Percentiles rank a stretch among this genome's conserved stretches.
phyloP scores from a whole-genome alignment of 1,140 invertebrate genomes.

The Drosophila malerkotliana region DNA sequence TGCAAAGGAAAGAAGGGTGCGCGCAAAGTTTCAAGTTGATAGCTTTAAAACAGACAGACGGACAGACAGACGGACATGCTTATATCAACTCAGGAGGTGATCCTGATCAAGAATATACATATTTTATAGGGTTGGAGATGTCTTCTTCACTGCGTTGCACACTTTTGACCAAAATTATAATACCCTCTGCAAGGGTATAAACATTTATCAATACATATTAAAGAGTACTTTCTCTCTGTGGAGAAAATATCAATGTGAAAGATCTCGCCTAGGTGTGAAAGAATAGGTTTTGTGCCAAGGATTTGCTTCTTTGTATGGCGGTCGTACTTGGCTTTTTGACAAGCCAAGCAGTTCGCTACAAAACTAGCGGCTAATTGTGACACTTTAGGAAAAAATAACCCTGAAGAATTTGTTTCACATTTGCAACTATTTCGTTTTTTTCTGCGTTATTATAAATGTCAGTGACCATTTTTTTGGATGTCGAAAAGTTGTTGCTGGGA shows the following conservation, averaged over 20 bases:
- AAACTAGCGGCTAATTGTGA: slow-evolving; percentile 2
- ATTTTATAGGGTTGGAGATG: too few relatives aligned
- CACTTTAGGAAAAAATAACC: slow-evolving; percentile 10
- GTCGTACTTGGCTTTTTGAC: slow-evolving; percentile 12
- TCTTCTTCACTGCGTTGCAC: too few relatives aligned
- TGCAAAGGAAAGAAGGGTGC: too few relatives aligned
- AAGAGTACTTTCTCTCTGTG: neutral
- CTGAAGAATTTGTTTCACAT: slow-evolving; percentile 13
- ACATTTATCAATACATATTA: neutral
- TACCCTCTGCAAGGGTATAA: too few relatives aligned
- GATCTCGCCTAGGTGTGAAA: slow-evolving; percentile 2
- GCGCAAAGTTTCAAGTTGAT: too few relatives aligned
- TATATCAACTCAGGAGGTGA: too few relatives aligned
- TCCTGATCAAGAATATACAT: too few relatives aligned
- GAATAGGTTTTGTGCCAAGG: slow-evolving; percentile 1
- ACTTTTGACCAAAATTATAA: too few relatives aligned
- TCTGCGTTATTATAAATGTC: slow-evolving; percentile 7
- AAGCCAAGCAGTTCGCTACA: slow-evolving; percentile 10
- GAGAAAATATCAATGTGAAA: too few relatives aligned
- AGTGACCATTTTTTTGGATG: neutral
- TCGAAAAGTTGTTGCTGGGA: neutral
- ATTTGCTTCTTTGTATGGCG: slow-evolving; percentile 6
- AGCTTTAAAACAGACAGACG: too few relatives aligned
- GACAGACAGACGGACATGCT: too few relatives aligned
- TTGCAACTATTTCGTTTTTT: slow-evolving; percentile 4